A percentile compares a stretch with the other conserved stretches of the same genome.
Conservation (phyloP, 1,140 invertebrate species). For the Varroa destructor region DNA sequence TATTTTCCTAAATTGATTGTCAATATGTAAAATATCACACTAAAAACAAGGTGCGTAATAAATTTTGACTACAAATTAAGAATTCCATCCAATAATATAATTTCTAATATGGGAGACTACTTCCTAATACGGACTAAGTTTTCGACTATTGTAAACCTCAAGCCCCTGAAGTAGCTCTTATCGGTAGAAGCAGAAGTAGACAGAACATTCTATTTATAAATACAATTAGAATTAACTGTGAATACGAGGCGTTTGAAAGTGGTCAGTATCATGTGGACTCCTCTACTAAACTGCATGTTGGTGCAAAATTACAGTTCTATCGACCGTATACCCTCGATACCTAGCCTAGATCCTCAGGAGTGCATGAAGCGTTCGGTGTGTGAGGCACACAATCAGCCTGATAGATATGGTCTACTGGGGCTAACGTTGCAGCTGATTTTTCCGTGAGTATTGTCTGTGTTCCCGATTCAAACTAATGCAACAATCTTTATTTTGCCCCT, state of each 20-base stretch:
- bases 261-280: neutral
- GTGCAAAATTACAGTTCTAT: conserved; percentile 31
- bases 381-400: conserved; percentile 38
- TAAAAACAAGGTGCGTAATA: no score
- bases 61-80: no score
- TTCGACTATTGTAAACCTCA: no score
- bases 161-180: no score
- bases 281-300: neutral
- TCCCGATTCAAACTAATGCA: neutral
- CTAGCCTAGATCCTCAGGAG: conserved; percentile 37
- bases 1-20: no score
- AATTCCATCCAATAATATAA: no score
- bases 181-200: no score
- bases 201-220: no score
- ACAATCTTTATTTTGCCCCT: neutral
- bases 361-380: conserved; percentile 38
- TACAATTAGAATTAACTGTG: neutral
- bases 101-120: no score
- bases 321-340: conserved; percentile 36
- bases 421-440: conserved; percentile 38
- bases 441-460: conserved; percentile 36
- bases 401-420: conserved; percentile 37
- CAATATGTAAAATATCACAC: no score
- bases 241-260: neutral
- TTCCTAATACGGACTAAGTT: no score